phyloP scores from a whole-genome alignment of 2,888 invertebrate genomes.

The Drosophila lutescens region DNA sequence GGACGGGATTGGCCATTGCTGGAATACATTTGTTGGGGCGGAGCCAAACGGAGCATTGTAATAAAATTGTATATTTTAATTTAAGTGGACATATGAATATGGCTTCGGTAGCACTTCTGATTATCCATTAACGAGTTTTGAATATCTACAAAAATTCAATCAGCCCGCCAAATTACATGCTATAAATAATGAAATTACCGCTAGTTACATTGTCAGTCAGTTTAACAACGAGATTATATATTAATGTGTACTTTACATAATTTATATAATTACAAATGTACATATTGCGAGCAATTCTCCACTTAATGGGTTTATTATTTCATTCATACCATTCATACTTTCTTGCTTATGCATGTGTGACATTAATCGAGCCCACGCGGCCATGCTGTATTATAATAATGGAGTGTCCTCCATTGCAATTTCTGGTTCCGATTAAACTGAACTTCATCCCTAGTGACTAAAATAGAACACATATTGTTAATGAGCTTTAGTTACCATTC shows the following conservation, averaged over 20 bases:
- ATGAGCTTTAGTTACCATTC: not conserved
- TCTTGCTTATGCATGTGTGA: slow-evolving; percentile 22
- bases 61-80: slow-evolving; percentile 21
- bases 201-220: slow-evolving; percentile 24
- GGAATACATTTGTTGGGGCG: slow-evolving; percentile 35
- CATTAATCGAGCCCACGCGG: slow-evolving; percentile 33
- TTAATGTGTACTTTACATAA: slow-evolving; percentile 41
- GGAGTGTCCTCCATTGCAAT: slow-evolving; percentile 36
- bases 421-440: not conserved
- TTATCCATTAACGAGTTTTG: slow-evolving; percentile 39
- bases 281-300: slow-evolving; percentile 16
- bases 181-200: slow-evolving; percentile 28
- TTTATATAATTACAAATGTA: slow-evolving; percentile 29
- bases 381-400: slow-evolving; percentile 34
- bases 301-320: slow-evolving; percentile 31
- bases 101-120: slow-evolving; percentile 33
- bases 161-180: slow-evolving; percentile 35
- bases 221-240: slow-evolving; percentile 21
- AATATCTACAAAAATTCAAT: slow-evolving; percentile 42
- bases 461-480: not conserved
- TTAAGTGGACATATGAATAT: slow-evolving; percentile 30
- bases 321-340: not conserved
- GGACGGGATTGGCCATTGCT: slow-evolving; percentile 41
- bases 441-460: slow-evolving; percentile 13
- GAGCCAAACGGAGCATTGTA: slow-evolving; percentile 28